phyloP scores from a whole-genome alignment of 2,113 vertebrate genomes.

The Psilopogon haemacephalus region DNA sequence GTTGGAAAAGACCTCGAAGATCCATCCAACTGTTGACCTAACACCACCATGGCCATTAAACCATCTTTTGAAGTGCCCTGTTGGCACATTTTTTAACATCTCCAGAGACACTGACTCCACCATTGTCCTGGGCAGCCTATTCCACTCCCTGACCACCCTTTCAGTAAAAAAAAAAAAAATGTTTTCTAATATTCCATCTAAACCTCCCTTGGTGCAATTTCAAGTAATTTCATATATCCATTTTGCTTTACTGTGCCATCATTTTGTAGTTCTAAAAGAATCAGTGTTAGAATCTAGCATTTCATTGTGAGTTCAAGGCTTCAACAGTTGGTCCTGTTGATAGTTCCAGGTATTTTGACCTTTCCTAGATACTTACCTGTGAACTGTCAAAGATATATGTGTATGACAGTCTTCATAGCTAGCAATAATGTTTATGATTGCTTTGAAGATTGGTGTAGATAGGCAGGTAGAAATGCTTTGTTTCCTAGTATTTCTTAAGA shows the following conservation, averaged over 20 bases:
- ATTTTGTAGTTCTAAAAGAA: background rate
- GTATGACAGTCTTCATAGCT: background rate
- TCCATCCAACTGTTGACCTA: too few species aligned
- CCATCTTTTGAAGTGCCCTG: too few species aligned
- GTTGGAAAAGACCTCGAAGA: too few species aligned
- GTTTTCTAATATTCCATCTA: too few species aligned
- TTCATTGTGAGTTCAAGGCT: background rate
- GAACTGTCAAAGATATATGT: background rate
- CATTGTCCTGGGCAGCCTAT: too few species aligned
- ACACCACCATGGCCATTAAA: too few species aligned
- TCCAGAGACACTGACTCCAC: too few species aligned
- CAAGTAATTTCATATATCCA: background rate
- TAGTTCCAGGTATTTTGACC: slow-evolving; percentile 8
- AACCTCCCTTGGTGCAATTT: too few species aligned
- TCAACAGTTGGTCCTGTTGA: slow-evolving; percentile 5
- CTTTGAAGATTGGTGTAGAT: background rate
- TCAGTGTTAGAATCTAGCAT: background rate
- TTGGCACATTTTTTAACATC: too few species aligned
- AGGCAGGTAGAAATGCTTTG: background rate
- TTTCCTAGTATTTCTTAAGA: background rate
- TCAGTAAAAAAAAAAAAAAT: too few species aligned
- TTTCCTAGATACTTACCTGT: background rate
- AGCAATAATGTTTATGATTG: background rate
- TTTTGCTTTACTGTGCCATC: background rate
- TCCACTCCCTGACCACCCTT: too few species aligned